phyloP scores from a whole-genome alignment of 2,113 vertebrate genomes.

The Synchiropus splendidus region DNA sequence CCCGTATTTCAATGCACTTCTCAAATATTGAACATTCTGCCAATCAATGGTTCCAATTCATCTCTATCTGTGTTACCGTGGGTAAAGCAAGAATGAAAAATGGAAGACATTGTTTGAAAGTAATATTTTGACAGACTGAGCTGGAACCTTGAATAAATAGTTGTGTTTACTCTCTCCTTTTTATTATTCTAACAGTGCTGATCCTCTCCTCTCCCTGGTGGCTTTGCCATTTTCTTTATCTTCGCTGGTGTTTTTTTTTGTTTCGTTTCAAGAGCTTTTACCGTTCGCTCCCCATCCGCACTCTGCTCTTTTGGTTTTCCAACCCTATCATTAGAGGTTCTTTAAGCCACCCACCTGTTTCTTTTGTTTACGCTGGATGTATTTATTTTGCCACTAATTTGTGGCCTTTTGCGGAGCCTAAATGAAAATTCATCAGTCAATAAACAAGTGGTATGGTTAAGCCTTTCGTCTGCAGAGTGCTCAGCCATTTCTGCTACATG shows the following conservation, averaged over 20 bases:
- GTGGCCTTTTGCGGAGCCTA: slow-evolving; percentile 28
- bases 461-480: slow-evolving; percentile 38
- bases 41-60: too few relatives aligned
- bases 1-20: too few relatives aligned
- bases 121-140: too few relatives aligned
- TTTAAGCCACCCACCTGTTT: slow-evolving; percentile 18
- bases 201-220: not conserved
- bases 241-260: not conserved
- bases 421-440: slow-evolving; percentile 51
- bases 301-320: slow-evolving; percentile 1
- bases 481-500: slow-evolving; percentile 35
- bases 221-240: not conserved
- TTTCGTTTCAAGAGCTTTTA: not conserved
- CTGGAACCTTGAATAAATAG: not conserved
- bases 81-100: too few relatives aligned
- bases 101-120: too few relatives aligned
- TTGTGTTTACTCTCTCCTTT: slow-evolving; percentile 3
- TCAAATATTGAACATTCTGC: too few relatives aligned
- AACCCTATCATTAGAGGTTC: slow-evolving; percentile 1
- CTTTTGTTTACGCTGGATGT: slow-evolving; percentile 25
- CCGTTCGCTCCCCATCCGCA: not conserved
- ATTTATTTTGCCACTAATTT: slow-evolving; percentile 42
- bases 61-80: too few relatives aligned
- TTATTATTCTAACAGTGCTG: not conserved
- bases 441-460: slow-evolving; percentile 45